phyloP scores from a whole-genome alignment of 1,140 invertebrate species.

The Drusus annulatus region DNA sequence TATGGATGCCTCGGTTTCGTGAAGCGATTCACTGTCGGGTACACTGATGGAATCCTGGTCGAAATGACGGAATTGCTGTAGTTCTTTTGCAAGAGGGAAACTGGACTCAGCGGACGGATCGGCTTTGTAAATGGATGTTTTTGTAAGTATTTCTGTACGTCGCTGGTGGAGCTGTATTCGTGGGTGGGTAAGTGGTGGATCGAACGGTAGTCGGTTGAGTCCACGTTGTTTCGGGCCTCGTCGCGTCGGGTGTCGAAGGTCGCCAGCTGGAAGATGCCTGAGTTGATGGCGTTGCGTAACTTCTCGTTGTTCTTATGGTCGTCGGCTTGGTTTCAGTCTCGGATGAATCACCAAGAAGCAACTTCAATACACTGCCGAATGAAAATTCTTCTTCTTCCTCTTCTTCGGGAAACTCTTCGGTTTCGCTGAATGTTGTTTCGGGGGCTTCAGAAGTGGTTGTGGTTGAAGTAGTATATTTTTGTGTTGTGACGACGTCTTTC shows the following conservation, averaged over 20 bases:
- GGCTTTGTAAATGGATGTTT: conserved; percentile 53
- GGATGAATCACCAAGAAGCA: conserved; percentile 70
- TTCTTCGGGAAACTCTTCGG: conserved; percentile 60
- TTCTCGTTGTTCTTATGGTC: conserved; percentile 36
- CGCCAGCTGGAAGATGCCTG: conserved; percentile 55
- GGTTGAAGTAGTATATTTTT: conserved; percentile 58
- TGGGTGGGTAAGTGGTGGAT: conserved; percentile 54
- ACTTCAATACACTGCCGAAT: conserved; percentile 72
- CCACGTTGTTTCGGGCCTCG: conserved; percentile 57
- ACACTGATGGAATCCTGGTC: conserved; percentile 45
- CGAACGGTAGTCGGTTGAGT: conserved; percentile 52
- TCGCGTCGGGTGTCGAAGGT: conserved; percentile 1
- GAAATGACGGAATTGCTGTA: conserved; percentile 49
- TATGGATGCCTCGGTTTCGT: conserved; percentile 50
- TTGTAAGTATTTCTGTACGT: conserved; percentile 55
- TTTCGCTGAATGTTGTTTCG: conserved; percentile 50
- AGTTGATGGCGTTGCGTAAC: conserved; percentile 53
- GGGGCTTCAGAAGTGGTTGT: conserved; percentile 13
- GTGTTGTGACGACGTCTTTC: not conserved
- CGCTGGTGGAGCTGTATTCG: conserved; percentile 56
- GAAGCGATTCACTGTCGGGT: conserved; percentile 47
- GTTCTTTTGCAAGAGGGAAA: conserved; percentile 48
- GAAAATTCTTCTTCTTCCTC: conserved; percentile 72
- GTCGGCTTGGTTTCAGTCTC: conserved; percentile 58
- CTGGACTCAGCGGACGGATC: conserved; percentile 41